phyloP scores from a whole-genome alignment of 2,888 invertebrate genomes.

The Ormyrus rosae region DNA sequence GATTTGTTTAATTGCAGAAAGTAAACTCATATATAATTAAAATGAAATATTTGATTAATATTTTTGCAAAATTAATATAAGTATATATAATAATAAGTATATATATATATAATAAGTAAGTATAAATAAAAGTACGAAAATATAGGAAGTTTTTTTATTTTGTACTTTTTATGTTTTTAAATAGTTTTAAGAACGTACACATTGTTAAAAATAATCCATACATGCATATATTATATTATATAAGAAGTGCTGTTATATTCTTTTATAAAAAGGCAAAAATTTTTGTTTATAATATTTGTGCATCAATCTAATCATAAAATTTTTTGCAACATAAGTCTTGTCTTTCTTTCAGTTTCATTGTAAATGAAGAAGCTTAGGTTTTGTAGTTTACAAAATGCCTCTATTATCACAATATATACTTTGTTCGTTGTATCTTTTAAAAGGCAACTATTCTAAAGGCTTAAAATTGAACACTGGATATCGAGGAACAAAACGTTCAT shows the following conservation, averaged over 20 bases:
- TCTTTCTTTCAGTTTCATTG: conserved; percentile 34
- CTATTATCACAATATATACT: conserved; percentile 52
- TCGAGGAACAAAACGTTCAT: conserved; percentile 69
- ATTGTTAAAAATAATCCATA: too few relatives aligned
- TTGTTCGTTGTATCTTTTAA: conserved; percentile 27
- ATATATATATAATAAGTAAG: too few relatives aligned
- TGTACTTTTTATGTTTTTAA: conserved; percentile 34
- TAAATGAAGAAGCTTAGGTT: conserved; percentile 32
- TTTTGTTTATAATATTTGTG: conserved; percentile 25
- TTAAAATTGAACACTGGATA: conserved; percentile 73
- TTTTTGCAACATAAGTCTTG: conserved; percentile 46
- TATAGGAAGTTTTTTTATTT: conserved; percentile 32
- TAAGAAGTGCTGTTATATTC: conserved; percentile 26
- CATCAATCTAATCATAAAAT: conserved; percentile 38
- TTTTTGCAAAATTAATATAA: neutral
- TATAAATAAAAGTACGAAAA: conserved; percentile 23
- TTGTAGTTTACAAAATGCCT: conserved; percentile 38
- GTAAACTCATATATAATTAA: too few relatives aligned
- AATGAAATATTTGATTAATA: too few relatives aligned
- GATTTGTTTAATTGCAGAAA: too few relatives aligned
- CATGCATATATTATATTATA: conserved; percentile 10
- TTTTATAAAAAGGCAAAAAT: conserved; percentile 27
- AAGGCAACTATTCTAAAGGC: conserved; percentile 36
- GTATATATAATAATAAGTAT: too few relatives aligned
- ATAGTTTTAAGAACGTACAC: neutral